Percentiles rank a stretch among this genome's conserved stretches.
phyloP scores from a whole-genome alignment of 2,113 vertebrate species.

The Phoenicopterus ruber region DNA sequence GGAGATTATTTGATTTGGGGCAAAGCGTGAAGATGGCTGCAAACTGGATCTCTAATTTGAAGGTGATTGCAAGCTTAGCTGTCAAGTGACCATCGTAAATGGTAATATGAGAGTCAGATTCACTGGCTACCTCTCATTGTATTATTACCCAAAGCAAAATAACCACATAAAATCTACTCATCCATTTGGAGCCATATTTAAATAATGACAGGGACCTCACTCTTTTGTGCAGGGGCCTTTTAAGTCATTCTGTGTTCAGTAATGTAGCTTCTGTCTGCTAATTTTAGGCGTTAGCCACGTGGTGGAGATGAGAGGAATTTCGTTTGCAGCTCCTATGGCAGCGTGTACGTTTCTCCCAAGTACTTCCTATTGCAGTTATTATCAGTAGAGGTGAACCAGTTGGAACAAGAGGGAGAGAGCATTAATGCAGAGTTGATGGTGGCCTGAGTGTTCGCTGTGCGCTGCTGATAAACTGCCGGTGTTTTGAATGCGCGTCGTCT shows the following conservation, averaged over 20 bases:
- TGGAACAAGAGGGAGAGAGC: background rate
- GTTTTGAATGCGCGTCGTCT: fast-evolving
- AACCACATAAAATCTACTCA: background rate
- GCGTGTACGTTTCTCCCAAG: background rate
- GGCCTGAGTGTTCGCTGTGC: background rate
- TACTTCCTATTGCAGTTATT: background rate
- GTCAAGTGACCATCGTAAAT: background rate
- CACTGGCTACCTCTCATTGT: background rate
- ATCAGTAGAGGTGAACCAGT: background rate
- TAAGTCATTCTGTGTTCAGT: background rate
- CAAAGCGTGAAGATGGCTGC: background rate
- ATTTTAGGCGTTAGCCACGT: background rate
- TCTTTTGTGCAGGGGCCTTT: background rate
- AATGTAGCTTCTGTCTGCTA: background rate
- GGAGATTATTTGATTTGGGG: background rate
- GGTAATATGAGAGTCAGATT: background rate
- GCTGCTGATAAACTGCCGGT: background rate
- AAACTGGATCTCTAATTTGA: background rate
- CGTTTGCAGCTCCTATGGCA: background rate
- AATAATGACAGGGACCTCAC: background rate
- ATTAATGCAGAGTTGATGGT: background rate
- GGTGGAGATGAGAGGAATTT: background rate
- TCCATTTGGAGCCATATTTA: background rate
- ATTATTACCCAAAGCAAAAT: background rate
- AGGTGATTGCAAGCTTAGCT: background rate